Evolutionary conservation across 2,113 vertebrate genomes (phyloP).

Genomic region (Hippocampus barbouri): DNA sequence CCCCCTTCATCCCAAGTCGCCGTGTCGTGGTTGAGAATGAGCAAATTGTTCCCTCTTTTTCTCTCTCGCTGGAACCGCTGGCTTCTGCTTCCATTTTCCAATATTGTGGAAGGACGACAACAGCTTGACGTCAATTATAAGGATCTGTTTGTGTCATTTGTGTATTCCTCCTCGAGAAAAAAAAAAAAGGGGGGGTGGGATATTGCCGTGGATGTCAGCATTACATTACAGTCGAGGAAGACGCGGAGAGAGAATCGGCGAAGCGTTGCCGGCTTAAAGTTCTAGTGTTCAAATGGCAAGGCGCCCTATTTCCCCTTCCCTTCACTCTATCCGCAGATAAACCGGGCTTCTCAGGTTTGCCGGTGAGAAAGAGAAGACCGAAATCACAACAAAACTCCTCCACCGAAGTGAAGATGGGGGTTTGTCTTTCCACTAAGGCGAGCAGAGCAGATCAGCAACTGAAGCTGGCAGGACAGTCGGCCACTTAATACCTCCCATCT

Average conservation of each 20-base stretch:
- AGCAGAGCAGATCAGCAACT: slow-evolving; percentile 73
- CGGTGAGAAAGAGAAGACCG: slow-evolving; percentile 74
- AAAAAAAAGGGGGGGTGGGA: no score
- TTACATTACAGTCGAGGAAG: slow-evolving; percentile 59
- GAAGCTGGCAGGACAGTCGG: slow-evolving; percentile 67
- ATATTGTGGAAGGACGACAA: slow-evolving; percentile 2
- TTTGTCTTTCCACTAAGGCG: slow-evolving; percentile 72
- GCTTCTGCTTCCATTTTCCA: slow-evolving; percentile 18
- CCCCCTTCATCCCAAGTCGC: slow-evolving; percentile 52
- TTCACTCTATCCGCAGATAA: slow-evolving; percentile 73
- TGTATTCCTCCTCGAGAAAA: not conserved
- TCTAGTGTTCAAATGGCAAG: slow-evolving; percentile 70
- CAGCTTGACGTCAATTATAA: not conserved
- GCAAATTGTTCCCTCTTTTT: slow-evolving; percentile 72
- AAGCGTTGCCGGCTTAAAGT: slow-evolving; percentile 66
- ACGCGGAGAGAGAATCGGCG: slow-evolving; percentile 48
- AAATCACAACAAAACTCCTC: slow-evolving; percentile 79
- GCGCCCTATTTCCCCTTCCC: slow-evolving; percentile 66
- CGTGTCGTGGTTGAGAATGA: slow-evolving; percentile 72
- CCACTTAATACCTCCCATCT: slow-evolving; percentile 69
- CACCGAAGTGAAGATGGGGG: slow-evolving; percentile 69
- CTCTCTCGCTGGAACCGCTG: slow-evolving; percentile 41
- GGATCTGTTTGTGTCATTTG: slow-evolving; percentile 1
- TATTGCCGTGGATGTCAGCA: slow-evolving; percentile 40
- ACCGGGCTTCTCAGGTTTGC: slow-evolving; percentile 74